These are phyloP conservation scores for Psophia crepitans DNA, from an alignment of 2,113 vertebrate species.

Conservation along the genomic window DNA sequence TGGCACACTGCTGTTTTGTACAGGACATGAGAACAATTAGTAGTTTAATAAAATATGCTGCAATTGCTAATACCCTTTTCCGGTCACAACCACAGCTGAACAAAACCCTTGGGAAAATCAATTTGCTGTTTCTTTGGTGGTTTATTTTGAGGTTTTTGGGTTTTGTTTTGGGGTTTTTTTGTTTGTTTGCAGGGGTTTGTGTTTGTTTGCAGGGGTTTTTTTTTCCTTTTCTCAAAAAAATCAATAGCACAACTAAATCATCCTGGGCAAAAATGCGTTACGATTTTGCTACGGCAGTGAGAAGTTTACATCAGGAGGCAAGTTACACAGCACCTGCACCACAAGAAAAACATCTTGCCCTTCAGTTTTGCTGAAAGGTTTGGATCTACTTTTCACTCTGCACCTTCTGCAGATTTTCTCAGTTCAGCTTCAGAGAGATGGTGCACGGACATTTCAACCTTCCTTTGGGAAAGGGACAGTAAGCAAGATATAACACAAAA, in stretches of 20 bases:
- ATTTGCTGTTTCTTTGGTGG: rapidly evolving
- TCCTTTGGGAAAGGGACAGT: not conserved
- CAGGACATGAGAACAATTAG: constrained; percentile 31
- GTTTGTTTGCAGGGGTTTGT: not conserved
- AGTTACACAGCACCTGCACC: not conserved
- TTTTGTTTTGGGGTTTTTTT: rapidly evolving
- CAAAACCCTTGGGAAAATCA: not conserved
- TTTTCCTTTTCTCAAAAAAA: not conserved
- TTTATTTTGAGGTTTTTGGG: not conserved
- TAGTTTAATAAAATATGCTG: constrained; percentile 15
- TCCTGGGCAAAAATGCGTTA: not conserved
- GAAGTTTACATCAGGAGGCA: not conserved
- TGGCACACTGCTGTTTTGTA: not conserved
- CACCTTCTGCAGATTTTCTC: not conserved
- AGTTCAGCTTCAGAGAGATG: not conserved
- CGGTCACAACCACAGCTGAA: not conserved
- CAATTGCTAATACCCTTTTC: not conserved
- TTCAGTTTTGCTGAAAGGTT: not conserved
- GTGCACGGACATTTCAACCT: not conserved
- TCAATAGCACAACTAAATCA: not conserved
- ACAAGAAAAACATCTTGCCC: not conserved
- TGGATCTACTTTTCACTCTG: not conserved
- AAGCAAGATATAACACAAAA: not conserved
- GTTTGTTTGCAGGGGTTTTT: not conserved
- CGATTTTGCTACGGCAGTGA: not conserved